Base-by-base conservation (phyloP, 2,888 invertebrate species). In the Caenorhabditis drosophilae region DNA sequence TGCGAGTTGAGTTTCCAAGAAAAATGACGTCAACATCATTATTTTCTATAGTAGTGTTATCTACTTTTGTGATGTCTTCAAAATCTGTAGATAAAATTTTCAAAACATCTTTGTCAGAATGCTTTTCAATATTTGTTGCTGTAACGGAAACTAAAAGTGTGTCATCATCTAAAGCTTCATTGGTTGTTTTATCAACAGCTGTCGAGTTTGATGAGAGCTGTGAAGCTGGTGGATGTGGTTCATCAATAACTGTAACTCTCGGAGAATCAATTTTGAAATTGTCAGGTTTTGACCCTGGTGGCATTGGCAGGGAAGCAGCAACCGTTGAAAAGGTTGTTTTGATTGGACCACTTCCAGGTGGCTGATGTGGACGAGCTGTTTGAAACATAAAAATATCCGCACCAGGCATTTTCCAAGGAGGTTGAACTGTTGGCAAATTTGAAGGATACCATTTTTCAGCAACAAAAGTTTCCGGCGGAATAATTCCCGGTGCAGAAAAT, bases 371-470 rank as follows among this genome's bases (percentile, higher is more conserved):
- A 47, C 66, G 36, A 4, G 62, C 59, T 1, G 71, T 72, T 40
- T 60, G 61, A 44, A 72, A 72, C 12, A 50, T 12, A 2, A 50
- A 51, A 20, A 72, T 63, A 36, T 72, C 66, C 7, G 60, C 63
- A 4, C 71, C 71, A 1, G 71, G 66, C 36, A 62, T 46, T 45
- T 67, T 69, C 72, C 72, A 72, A 15, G 72, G 72, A 15, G 72
- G 72, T 51, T 57, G 52, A 1, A 72, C 69, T n/a, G 72, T 72
- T 12, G 72, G 72, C 3, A 72, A 50, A 41, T 72, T 69, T 2
- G 56, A 58, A 4, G 72, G 72, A 35, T 72, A 72, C 72, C 72
- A 72, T 25, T 60, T 34, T 31, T 72, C 72, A 6, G 72, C 72
- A 2, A 61, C 51, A 34, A 72, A 72, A 20, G 49, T 58, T 35